Percentiles rank a stretch among this genome's conserved stretches.
phyloP scores from a whole-genome alignment of 64 coral and sea anemone species.

The Porites australiensis region DNA sequence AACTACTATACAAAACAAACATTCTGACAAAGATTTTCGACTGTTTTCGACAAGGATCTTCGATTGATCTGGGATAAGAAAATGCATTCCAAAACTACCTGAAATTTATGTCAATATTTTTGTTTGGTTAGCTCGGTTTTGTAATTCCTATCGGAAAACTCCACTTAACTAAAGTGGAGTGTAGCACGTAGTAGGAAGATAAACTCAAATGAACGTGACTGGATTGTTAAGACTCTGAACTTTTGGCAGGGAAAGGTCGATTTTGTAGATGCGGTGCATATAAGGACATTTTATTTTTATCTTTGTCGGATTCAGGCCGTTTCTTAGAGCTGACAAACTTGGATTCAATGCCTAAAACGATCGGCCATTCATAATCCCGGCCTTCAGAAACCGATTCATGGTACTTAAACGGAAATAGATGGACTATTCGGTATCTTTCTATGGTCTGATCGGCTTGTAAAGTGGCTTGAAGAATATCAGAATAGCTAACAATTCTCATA shows the following conservation, averaged over 20 bases:
- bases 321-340: too few relatives aligned
- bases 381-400: background rate
- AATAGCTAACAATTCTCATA: too few relatives aligned
- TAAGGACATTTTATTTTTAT: background rate
- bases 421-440: background rate
- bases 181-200: constrained; percentile 13
- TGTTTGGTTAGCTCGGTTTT: constrained; percentile 17
- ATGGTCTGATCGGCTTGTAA: background rate
- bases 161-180: background rate
- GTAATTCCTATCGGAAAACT: background rate
- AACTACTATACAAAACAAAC: background rate
- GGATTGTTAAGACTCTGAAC: background rate
- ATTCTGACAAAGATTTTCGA: background rate
- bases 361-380: background rate
- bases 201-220: background rate
- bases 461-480: background rate
- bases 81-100: constrained; percentile 25
- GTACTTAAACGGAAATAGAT: background rate
- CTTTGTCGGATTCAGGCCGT: too few relatives aligned
- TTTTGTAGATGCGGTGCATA: background rate
- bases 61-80: background rate
- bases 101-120: constrained; percentile 39
- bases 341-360: too few relatives aligned
- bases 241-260: background rate
- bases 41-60: background rate